Conservation (phyloP, 2,113 vertebrate species). For the Atlantisia rogersi region DNA sequence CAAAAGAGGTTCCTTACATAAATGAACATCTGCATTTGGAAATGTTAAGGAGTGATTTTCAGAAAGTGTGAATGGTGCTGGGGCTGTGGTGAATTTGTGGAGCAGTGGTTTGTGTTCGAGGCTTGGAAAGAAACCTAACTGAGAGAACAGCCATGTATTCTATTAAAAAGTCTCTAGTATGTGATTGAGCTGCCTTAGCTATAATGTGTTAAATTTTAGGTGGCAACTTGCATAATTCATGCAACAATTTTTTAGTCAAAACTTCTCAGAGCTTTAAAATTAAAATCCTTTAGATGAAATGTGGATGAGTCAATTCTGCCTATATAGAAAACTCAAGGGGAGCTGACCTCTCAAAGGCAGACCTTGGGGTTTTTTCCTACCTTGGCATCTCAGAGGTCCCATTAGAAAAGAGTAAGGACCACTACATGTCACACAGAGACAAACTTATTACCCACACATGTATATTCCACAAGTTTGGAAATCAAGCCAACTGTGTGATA, state of each 20-base stretch:
- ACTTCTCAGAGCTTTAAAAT: conserved; percentile 15
- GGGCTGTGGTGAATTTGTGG: neutral
- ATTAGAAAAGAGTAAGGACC: conserved; percentile 54
- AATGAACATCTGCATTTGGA: neutral
- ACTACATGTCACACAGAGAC: conserved; percentile 10
- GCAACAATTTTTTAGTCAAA: neutral
- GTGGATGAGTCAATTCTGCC: neutral
- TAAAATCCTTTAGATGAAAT: neutral
- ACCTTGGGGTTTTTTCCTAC: neutral
- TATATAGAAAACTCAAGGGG: neutral
- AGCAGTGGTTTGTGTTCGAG: neutral
- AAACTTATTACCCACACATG: conserved; percentile 4
- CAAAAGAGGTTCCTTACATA: no score
- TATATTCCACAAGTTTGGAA: neutral
- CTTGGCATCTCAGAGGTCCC: conserved; percentile 47
- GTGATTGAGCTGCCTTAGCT: neutral
- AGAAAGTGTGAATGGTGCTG: neutral
- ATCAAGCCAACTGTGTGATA: neutral
- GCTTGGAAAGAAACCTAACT: neutral
- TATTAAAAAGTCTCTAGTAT: neutral
- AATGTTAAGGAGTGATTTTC: neutral
- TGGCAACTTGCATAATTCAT: neutral
- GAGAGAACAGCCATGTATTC: neutral
- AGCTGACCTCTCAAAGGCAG: neutral
- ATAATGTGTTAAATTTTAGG: neutral